Percentiles rank a stretch among this genome's conserved stretches.
Evolutionary conservation across 2,113 vertebrate genomes (phyloP).

Genomic region (Gobiocypris rarus): DNA sequence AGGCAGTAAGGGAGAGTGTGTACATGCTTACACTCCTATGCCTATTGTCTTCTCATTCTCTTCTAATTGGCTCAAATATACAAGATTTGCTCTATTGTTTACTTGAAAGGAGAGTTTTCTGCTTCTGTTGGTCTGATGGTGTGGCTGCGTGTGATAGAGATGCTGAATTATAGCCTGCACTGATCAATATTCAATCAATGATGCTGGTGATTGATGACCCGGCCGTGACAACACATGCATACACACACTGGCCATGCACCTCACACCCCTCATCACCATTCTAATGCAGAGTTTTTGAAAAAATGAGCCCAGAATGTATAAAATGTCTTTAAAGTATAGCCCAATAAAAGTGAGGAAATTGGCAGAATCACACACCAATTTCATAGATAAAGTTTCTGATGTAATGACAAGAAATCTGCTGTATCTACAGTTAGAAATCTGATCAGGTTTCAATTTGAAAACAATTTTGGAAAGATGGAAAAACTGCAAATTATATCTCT

Average conservation of each 20-base stretch:
- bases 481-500: not conserved
- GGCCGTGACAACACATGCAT: slow-evolving; percentile 14
- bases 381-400: not conserved
- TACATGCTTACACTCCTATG: slow-evolving; percentile 7
- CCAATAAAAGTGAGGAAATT: not conserved
- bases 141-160: slow-evolving; percentile 20
- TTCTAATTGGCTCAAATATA: slow-evolving; percentile 41
- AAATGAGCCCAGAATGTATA: not conserved
- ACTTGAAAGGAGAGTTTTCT: slow-evolving; percentile 29
- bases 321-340: not conserved
- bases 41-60: slow-evolving; percentile 6
- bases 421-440: not conserved
- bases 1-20: slow-evolving; percentile 1
- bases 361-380: not conserved
- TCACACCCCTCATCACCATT: not conserved
- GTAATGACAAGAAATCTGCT: not conserved
- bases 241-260: slow-evolving; percentile 3
- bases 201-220: slow-evolving; percentile 49
- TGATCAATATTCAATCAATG: slow-evolving; percentile 56
- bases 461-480: not conserved
- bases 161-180: slow-evolving; percentile 26
- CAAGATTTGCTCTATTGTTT: slow-evolving; percentile 38
- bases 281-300: not conserved
- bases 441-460: not conserved
- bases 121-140: slow-evolving; percentile 10